These are phyloP conservation scores for Peromyscus maniculatus DNA, from an alignment of 2,113 vertebrate genomes.

Conservation along the genomic window DNA sequence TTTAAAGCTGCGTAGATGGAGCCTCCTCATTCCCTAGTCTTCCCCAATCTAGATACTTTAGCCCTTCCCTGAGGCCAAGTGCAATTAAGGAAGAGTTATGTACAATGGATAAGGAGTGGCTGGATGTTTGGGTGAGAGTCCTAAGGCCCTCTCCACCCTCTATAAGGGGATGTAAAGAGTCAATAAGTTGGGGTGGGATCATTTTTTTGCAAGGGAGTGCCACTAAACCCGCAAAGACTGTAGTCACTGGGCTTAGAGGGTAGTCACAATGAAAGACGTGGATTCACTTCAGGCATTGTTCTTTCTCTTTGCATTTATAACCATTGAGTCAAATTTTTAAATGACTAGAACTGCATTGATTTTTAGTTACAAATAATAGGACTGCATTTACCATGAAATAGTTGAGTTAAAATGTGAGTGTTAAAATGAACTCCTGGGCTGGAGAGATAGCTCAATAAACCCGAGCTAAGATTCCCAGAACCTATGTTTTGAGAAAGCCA, in stretches of 20 bases:
- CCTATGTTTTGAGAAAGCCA: neutral
- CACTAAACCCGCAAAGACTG: neutral
- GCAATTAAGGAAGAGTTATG: neutral
- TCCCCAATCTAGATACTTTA: no score
- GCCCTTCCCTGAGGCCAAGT: neutral
- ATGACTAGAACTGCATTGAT: conserved; percentile 11
- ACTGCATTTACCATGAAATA: conserved; percentile 13
- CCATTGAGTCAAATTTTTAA: conserved; percentile 11
- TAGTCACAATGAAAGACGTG: neutral
- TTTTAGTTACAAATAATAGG: neutral
- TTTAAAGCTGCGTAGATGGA: neutral
- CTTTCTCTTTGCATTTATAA: neutral
- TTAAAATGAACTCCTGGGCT: neutral
- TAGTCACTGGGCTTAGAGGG: neutral
- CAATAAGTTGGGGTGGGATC: neutral
- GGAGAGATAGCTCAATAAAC: neutral
- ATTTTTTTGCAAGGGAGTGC: neutral
- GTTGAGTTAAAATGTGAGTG: conserved; percentile 32
- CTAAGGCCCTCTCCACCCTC: neutral
- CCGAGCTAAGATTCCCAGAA: neutral
- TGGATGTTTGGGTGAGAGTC: neutral
- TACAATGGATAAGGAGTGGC: neutral
- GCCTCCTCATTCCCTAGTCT: neutral
- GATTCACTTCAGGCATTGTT: neutral
- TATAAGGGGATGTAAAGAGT: neutral